phyloP scores from a whole-genome alignment of 2,888 invertebrate genomes.

The Schrankia costaestrigalis region DNA sequence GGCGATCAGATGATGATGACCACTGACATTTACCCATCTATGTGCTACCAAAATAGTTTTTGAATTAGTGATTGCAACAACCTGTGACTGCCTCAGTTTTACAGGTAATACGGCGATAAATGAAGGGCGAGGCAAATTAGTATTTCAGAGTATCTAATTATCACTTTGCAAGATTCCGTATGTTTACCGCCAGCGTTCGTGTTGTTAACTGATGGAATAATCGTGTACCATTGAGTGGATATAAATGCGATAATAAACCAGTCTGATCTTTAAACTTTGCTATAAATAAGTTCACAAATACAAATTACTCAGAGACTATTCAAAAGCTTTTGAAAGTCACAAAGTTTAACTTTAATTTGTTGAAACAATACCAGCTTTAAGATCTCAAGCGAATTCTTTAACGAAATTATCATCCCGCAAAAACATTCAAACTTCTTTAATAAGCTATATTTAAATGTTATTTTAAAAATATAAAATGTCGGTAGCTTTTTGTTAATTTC shows the following conservation, averaged over 20 bases:
- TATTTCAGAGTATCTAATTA: too few relatives aligned
- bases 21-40: too few relatives aligned
- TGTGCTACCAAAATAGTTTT: too few relatives aligned
- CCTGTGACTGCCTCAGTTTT: too few relatives aligned
- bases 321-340: slow-evolving; percentile 17
- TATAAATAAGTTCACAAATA: slow-evolving; percentile 8
- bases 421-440: slow-evolving; percentile 48
- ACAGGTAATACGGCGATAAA: too few relatives aligned
- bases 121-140: too few relatives aligned
- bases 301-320: slow-evolving; percentile 14
- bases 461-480: slow-evolving; percentile 24
- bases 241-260: slow-evolving; percentile 6
- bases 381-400: slow-evolving; percentile 31
- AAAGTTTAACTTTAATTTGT: slow-evolving; percentile 26
- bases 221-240: neutral
- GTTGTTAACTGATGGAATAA: slow-evolving; percentile 1
- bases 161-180: too few relatives aligned
- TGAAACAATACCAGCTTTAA: slow-evolving; percentile 12
- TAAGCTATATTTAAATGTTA: slow-evolving; percentile 43
- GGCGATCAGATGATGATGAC: too few relatives aligned
- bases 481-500: slow-evolving; percentile 31
- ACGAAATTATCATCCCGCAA: slow-evolving; percentile 40
- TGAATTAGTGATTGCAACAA: too few relatives aligned
- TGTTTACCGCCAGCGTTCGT: neutral
- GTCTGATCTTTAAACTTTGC: slow-evolving; percentile 1